Evolutionary conservation across 2,113 vertebrate species (phyloP).

Genomic region (Charadrius vociferus): DNA sequence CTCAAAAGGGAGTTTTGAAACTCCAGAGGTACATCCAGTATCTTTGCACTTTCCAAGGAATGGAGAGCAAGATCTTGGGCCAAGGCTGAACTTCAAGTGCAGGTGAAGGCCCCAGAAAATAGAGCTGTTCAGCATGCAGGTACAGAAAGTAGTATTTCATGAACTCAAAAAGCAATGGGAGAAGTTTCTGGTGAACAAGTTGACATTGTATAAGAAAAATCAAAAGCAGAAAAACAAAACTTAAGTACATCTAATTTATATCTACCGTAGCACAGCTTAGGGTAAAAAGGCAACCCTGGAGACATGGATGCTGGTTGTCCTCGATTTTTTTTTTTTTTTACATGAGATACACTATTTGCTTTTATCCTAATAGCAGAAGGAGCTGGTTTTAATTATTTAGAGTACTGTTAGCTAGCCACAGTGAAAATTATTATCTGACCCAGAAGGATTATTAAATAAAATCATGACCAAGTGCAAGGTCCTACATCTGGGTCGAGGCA

Average conservation of each 20-base stretch:
- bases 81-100: not conserved
- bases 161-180: not conserved
- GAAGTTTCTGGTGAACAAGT: not conserved
- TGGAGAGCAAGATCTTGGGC: not conserved
- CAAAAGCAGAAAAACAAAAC: not conserved
- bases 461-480: no score
- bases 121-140: accelerated
- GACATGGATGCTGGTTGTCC: accelerated
- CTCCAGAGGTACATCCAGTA: not conserved
- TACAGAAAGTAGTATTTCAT: not conserved
- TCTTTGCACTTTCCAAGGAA: not conserved
- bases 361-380: not conserved
- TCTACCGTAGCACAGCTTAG: not conserved
- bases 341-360: not conserved
- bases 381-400: not conserved
- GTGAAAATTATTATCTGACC: not conserved
- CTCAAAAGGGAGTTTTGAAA: not conserved
- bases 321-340: not conserved
- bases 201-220: not conserved
- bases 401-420: not conserved
- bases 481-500: no score
- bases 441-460: not conserved
- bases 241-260: not conserved
- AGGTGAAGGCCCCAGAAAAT: not conserved
- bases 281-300: not conserved